phyloP scores from a whole-genome alignment of 2,113 vertebrate genomes.

The Oreocharis arfaki region DNA sequence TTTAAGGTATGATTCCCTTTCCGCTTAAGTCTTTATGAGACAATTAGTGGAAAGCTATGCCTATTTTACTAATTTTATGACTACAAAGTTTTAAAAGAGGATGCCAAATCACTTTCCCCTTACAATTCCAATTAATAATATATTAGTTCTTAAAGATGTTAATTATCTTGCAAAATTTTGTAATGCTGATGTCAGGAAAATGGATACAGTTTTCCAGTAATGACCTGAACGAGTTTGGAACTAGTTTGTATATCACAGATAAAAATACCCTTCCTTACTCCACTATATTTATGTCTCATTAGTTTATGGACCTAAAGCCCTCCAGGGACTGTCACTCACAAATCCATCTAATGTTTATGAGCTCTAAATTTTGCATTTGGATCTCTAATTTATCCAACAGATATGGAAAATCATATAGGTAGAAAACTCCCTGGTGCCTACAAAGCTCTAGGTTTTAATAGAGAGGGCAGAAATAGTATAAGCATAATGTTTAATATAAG shows the following conservation, averaged over 20 bases:
- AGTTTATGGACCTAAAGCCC: constrained; percentile 62
- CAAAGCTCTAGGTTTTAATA: constrained; percentile 56
- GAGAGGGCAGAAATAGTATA: constrained; percentile 43
- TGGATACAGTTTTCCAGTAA: constrained; percentile 29
- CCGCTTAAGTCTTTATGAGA: neutral
- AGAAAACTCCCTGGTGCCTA: constrained; percentile 57
- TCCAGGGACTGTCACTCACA: constrained; percentile 69
- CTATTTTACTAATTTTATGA: neutral
- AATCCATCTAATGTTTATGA: constrained; percentile 63
- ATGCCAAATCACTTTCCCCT: neutral
- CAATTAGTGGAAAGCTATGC: neutral
- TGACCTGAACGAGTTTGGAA: constrained; percentile 38
- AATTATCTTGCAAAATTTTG: neutral
- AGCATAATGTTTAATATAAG: constrained; percentile 38
- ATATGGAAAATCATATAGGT: constrained; percentile 44
- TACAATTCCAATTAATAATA: neutral
- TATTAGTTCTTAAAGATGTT: neutral
- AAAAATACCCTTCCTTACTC: constrained; percentile 51
- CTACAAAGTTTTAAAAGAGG: neutral
- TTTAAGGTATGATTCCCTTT: neutral
- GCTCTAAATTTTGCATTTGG: constrained; percentile 61
- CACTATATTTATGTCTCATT: constrained; percentile 67
- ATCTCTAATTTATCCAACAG: constrained; percentile 61
- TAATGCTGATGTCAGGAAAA: constrained; percentile 4
- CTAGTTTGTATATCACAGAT: constrained; percentile 51